Evolutionary conservation across 2,113 vertebrate genomes (phyloP), one percentile per base, ranked within the genome.

Genomic region (Cebidichthys violaceus): DNA sequence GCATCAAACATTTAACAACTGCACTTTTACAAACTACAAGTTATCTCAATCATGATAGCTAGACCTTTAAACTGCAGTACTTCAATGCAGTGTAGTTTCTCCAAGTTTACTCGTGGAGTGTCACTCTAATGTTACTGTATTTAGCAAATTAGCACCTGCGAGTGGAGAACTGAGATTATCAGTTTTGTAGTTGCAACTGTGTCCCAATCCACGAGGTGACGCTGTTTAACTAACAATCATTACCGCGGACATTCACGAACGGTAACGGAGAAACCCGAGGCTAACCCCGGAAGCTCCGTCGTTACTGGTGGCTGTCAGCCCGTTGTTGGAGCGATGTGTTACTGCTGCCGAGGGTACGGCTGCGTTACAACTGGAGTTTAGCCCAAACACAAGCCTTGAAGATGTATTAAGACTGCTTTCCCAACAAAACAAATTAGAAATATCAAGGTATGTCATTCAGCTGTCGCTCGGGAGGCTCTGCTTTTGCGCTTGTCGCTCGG

Each of bases 271-370:
- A 76, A 77, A 67, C 8, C 76, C 92, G 91, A 93, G 41, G 39
- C 6, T 11, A 69, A 91, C 54, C 89, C 93, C 90, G 92, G 92
- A 93, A 93, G 83, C 71, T 65, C 41, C 1, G 27, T 85, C 70
- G 85, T 64, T 61, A 77, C 52, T 86, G 71, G 57, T 69, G 35
- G 24, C 33, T 72, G 62, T 57, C 84, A 82, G 85, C 78, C 65
- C 74, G 79, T 80, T 80, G 92, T 90, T 75, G n/a, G 35, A 87
- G 76, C 31, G 84, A 86, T 92, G 89, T 92, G 77, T 66, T 60
- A 39, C 73, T 20, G 31, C 70, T 17, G 31, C 31, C 69, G 59
- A 65, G 61, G 76, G 47, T 29, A 64, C 71, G 66, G 33, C 39
- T 33, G 22, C 57, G 31, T 65, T 50, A 37, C 47, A 55, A 70